Evolutionary conservation across 2,113 vertebrate genomes (phyloP).

Genomic region (Coracopsis vasa): DNA sequence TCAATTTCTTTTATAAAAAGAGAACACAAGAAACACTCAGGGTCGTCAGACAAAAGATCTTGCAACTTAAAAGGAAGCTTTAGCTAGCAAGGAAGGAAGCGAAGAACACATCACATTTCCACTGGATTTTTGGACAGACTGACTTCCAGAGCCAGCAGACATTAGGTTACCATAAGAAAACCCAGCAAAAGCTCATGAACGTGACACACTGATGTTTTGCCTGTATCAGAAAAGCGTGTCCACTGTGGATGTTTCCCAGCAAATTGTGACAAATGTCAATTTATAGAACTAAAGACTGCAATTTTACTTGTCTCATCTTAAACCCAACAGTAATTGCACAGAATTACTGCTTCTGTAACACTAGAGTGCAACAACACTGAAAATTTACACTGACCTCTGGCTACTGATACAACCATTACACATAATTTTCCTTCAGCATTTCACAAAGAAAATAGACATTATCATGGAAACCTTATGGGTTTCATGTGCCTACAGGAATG

Average conservation of each 20-base stretch:
- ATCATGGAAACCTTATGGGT: background rate
- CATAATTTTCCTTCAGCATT: background rate
- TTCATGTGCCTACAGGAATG: background rate
- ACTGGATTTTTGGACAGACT: background rate
- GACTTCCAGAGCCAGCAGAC: background rate
- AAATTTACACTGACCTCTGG: background rate
- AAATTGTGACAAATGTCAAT: background rate
- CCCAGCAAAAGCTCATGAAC: background rate
- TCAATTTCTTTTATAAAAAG: background rate
- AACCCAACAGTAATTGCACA: background rate
- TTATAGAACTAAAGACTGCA: background rate
- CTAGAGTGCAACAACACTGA: background rate
- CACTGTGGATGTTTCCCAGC: background rate
- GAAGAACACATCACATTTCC: background rate
- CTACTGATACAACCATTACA: background rate
- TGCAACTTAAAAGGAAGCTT: constrained; percentile 41
- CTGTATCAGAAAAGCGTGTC: background rate
- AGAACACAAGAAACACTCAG: constrained; percentile 52
- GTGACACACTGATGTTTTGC: background rate
- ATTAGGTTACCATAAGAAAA: background rate
- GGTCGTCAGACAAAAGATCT: constrained; percentile 20
- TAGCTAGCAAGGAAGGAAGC: background rate
- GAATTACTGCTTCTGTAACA: background rate
- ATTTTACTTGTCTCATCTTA: background rate
- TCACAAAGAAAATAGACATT: background rate